Evolutionary conservation across 2,797 vertebrate genomes (phyloP), one percentile per base, ranked within the genome.

Genomic region (Scleropages formosus): DNA sequence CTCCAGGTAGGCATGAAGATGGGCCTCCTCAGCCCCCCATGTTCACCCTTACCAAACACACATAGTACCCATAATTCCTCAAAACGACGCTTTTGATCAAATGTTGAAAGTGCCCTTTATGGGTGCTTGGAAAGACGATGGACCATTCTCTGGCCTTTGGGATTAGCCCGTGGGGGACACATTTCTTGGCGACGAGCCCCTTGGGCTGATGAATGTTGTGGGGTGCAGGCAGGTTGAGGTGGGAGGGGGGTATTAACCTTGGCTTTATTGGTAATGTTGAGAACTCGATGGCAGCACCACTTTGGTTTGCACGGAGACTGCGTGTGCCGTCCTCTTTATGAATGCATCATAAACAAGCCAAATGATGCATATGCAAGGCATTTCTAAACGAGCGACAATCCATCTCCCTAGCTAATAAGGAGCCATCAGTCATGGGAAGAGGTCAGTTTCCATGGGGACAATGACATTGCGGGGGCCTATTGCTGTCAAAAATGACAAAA

Each of bases 41-140:
- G 27, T 0, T 31, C 8, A 6, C 70, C 4, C 56, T 31, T 31
- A 6, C 69, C 24, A 15, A 18, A 4, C 69, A 13, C 11, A 8
- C 53, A 4, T 67, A 24, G 16, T 26, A 31, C 63, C 47, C 83
- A 86, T 89, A 88, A 89, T 83, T 89, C 85, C 80, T 85, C 80
- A 75, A 85, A 89, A 90, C 83, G 84, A 88, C 85, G 80, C 88
- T 84, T 84, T 84, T 86, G 84, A 89, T 87, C 88, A 80, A 81
- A 83, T 71, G 83, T 84, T 85, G 89, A 87, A 88, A 90, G 82
- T 79, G 89, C 87, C 89, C 92, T 93, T 92, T 92, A 91, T 92
- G 89, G 90, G 84, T 92, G 88, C 90, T 91, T 92, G 88, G 88
- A 87, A 88, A 91, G 86, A 92, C 89, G 91, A 93, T 92, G 90